A percentile compares a stretch with the other conserved stretches of the same genome.
Conservation (phyloP, 1,140 invertebrate species). For the Diprion similis region DNA sequence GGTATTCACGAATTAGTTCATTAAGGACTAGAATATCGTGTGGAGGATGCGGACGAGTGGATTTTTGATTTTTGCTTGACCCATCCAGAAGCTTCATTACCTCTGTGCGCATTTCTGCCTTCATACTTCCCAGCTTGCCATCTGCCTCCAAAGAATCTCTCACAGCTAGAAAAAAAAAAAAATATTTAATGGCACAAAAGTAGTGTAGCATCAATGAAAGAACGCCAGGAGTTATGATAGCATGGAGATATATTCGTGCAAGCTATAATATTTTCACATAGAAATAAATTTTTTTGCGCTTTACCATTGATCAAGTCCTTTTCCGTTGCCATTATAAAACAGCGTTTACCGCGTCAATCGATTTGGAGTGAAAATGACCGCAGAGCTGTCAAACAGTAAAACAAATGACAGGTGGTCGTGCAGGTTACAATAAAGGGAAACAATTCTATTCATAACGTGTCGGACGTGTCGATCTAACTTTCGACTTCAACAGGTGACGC, state of each 20-base stretch:
- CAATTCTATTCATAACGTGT: too few relatives aligned
- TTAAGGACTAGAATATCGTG: conserved; percentile 55
- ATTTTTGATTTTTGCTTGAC: conserved; percentile 38
- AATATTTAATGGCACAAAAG: conserved; percentile 18
- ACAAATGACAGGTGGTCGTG: neutral
- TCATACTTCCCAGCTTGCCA: conserved; percentile 54
- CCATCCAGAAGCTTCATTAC: conserved; percentile 55
- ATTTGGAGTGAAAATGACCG: neutral
- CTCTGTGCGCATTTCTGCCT: conserved; percentile 57
- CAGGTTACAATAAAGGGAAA: neutral
- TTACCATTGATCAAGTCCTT: conserved; percentile 57
- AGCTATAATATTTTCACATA: too few relatives aligned
- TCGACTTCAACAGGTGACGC: too few relatives aligned
- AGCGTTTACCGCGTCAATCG: neutral
- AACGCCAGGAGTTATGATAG: too few relatives aligned
- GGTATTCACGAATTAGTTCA: conserved; percentile 60
- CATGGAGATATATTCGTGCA: too few relatives aligned
- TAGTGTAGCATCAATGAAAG: neutral
- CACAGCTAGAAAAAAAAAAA: conserved; percentile 46
- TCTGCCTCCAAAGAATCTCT: conserved; percentile 54
- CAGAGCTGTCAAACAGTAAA: neutral
- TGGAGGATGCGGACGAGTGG: conserved; percentile 42
- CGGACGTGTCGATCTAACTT: too few relatives aligned
- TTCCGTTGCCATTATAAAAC: conserved; percentile 48
- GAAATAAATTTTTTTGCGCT: neutral